phyloP scores from a whole-genome alignment of 2,888 invertebrate species.

The Herminia tarsipennalis region DNA sequence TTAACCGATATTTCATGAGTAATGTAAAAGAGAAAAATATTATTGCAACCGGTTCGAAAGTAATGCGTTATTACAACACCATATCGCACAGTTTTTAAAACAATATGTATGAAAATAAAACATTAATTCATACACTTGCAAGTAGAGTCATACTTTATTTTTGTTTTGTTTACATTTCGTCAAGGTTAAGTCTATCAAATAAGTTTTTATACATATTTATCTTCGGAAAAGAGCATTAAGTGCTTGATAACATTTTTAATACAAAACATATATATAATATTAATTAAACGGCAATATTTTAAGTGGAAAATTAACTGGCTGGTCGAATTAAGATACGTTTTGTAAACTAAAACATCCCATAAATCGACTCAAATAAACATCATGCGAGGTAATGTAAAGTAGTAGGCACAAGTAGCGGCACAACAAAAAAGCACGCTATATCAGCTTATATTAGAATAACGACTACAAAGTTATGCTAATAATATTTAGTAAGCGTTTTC shows the following conservation, averaged over 20 bases:
- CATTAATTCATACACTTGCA: conserved; percentile 7
- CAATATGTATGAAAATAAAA: conserved; percentile 8
- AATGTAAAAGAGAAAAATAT: conserved; percentile 21
- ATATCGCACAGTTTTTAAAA: conserved; percentile 10
- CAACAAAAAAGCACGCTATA: too few relatives aligned
- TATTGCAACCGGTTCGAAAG: conserved; percentile 18
- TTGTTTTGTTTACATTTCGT: conserved; percentile 37
- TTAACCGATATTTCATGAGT: conserved; percentile 45
- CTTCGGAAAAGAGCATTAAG: conserved; percentile 7
- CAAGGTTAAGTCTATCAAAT: conserved; percentile 32
- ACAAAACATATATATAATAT: too few relatives aligned
- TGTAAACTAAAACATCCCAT: neutral
- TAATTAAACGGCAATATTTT: neutral
- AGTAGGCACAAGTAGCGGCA: too few relatives aligned
- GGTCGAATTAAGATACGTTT: neutral
- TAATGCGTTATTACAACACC: conserved; percentile 12
- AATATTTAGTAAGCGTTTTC: too few relatives aligned
- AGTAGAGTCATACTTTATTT: conserved; percentile 20
- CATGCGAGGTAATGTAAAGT: too few relatives aligned
- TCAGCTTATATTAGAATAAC: too few relatives aligned
- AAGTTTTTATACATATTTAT: conserved; percentile 10
- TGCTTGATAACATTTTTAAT: neutral
- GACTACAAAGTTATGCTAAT: too few relatives aligned
- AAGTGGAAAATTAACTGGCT: conserved; percentile 4
- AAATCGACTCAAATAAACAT: neutral